These are phyloP conservation scores for Copidosoma floridanum DNA, from an alignment of 1,140 invertebrate species.

Conservation along the genomic window DNA sequence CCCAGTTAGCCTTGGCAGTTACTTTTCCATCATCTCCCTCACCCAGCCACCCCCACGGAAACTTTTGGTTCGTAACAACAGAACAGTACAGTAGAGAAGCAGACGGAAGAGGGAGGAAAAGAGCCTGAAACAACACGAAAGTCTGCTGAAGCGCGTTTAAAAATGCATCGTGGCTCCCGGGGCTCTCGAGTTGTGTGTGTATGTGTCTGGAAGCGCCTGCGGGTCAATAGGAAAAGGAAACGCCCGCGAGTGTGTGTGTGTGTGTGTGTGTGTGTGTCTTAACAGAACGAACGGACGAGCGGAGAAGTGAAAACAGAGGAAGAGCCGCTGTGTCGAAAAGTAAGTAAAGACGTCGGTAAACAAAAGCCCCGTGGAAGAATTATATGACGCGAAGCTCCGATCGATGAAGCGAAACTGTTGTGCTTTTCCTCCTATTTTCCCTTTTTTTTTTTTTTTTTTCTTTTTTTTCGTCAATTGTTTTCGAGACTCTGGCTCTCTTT, in stretches of 20 bases:
- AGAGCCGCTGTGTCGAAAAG: background rate
- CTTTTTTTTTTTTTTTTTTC: background rate
- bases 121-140: background rate
- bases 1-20: background rate
- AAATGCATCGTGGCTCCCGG: slow-evolving; percentile 12
- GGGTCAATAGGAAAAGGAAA: slow-evolving; percentile 5
- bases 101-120: background rate
- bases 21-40: background rate
- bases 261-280: no score
- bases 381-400: slow-evolving; percentile 3
- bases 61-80: background rate
- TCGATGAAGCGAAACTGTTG: no score
- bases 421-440: background rate
- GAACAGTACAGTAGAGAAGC: no score
- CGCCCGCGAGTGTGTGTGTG: background rate
- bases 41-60: no score
- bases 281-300: background rate
- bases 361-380: background rate
- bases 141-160: slow-evolving; percentile 13
- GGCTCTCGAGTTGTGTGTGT: no score
- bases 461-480: background rate
- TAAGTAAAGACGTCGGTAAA: background rate
- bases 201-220: background rate
- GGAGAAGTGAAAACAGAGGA: background rate
- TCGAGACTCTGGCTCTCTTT: no score